Evolutionary conservation across 2,888 invertebrate genomes (phyloP).

Genomic region (Drosophila paramelanica): DNA sequence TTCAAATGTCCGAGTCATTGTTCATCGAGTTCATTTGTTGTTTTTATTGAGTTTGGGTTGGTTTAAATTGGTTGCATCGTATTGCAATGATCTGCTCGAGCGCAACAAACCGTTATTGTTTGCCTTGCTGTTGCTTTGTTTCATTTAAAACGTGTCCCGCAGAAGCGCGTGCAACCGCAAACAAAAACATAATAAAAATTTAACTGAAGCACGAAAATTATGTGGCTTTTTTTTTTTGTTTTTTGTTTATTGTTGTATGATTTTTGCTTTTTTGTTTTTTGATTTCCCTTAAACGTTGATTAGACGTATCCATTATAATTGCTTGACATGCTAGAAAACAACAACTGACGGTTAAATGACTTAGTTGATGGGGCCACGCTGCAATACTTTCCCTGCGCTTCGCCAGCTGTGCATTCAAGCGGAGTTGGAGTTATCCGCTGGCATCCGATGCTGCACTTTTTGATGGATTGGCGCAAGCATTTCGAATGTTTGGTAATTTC

Average conservation of each 20-base stretch:
- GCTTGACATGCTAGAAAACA: slow-evolving; percentile 69
- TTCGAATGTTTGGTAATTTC: slow-evolving; percentile 54
- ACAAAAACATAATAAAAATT: slow-evolving; percentile 72
- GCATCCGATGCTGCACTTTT: slow-evolving; percentile 44
- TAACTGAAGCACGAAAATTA: slow-evolving; percentile 78
- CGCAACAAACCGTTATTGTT: slow-evolving; percentile 62
- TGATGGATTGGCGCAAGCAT: slow-evolving; percentile 50
- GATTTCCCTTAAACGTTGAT: slow-evolving; percentile 80
- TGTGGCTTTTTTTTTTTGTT: slow-evolving; percentile 65
- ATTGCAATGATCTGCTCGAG: slow-evolving; percentile 58
- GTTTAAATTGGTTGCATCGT: slow-evolving; percentile 49
- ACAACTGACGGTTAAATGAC: slow-evolving; percentile 59
- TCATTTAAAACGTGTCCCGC: slow-evolving; percentile 58
- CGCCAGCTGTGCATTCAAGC: slow-evolving; percentile 52
- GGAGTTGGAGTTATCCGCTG: slow-evolving; percentile 44
- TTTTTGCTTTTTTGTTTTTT: slow-evolving; percentile 58
- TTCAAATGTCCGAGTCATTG: slow-evolving; percentile 64
- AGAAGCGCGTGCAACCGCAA: slow-evolving; percentile 69
- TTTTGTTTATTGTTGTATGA: slow-evolving; percentile 38
- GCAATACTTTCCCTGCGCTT: slow-evolving; percentile 56
- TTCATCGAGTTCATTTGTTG: slow-evolving; percentile 62
- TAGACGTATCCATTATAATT: slow-evolving; percentile 79
- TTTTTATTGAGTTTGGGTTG: slow-evolving; percentile 59
- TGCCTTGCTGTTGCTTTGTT: slow-evolving; percentile 48
- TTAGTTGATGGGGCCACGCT: slow-evolving; percentile 53